Conservation (phyloP, 2,888 invertebrate genomes). For the Pegoplata infirma region DNA sequence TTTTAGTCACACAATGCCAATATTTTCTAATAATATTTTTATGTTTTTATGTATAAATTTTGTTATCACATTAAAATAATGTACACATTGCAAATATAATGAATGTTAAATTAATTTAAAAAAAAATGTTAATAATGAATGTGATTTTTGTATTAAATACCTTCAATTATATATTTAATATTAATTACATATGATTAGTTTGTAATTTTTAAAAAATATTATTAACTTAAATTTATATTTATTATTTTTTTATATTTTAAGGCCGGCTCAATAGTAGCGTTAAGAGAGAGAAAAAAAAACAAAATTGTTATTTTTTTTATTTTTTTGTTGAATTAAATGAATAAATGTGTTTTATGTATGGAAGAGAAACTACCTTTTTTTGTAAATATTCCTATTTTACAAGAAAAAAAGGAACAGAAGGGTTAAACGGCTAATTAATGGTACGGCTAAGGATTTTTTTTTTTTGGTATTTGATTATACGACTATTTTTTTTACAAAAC, state of each 20-base stretch:
- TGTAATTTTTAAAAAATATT: conserved; percentile 31
- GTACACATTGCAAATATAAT: no score
- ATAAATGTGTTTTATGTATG: background rate
- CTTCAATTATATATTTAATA: background rate
- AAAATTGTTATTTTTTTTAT: conserved; percentile 41
- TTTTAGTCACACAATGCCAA: background rate
- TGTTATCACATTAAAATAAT: background rate
- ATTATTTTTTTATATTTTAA: conserved; percentile 56
- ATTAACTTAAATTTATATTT: conserved; percentile 23
- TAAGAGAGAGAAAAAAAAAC: conserved; percentile 60
- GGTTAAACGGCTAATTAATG: background rate
- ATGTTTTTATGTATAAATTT: no score
- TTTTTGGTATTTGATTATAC: no score
- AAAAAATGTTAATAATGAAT: conserved; percentile 22
- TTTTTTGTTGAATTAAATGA: conserved; percentile 32
- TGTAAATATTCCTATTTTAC: no score
- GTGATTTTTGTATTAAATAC: conserved; percentile 52
- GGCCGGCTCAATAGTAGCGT: conserved; percentile 75
- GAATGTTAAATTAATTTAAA: conserved; percentile 17
- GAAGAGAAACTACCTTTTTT: conserved; percentile 16
- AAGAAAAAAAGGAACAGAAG: no score
- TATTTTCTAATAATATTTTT: background rate
- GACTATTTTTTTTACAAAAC: background rate
- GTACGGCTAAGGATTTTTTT: background rate
- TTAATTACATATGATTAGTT: conserved; percentile 11